A percentile compares a stretch with the other conserved stretches of the same genome.
Conservation (phyloP, 37 sponge, comb jelly and placozoan genomes). For the Aplysina aerophoba region DNA sequence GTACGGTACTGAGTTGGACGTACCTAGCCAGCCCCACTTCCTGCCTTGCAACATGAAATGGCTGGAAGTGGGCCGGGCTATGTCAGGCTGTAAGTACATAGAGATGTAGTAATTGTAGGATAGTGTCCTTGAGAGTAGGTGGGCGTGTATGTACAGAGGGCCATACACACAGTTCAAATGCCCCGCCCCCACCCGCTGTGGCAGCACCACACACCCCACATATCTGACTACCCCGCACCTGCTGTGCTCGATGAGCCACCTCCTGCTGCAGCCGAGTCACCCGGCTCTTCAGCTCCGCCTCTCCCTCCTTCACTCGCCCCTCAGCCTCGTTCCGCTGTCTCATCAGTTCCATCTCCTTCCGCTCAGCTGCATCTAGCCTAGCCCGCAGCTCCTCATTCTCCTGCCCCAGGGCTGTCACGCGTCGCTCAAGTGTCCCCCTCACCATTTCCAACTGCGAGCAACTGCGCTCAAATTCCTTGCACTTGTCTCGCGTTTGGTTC, state of each 20-base stretch:
- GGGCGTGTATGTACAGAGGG: no score
- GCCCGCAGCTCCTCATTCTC: slow-evolving; percentile 36
- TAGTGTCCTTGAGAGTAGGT: no score
- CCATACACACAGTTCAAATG: no score
- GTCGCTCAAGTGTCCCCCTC: slow-evolving; percentile 4
- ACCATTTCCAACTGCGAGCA: slow-evolving; percentile 10
- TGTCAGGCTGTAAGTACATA: no score
- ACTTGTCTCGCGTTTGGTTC: not conserved
- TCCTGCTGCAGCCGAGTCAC: slow-evolving; percentile 56
- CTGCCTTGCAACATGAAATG: no score
- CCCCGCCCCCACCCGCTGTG: not conserved
- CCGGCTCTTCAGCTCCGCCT: slow-evolving; percentile 29
- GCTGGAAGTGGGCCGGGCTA: no score
- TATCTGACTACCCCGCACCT: not conserved
- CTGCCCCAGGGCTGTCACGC: not conserved
- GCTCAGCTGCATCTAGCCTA: slow-evolving; percentile 18
- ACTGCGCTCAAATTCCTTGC: not conserved
- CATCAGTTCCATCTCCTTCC: slow-evolving; percentile 25
- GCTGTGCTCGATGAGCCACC: slow-evolving; percentile 39
- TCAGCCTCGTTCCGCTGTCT: slow-evolving; percentile 15
- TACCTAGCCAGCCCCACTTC: no score
- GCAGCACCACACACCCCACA: not conserved
- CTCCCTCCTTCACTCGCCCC: slow-evolving; percentile 29
- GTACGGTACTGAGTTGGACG: no score
- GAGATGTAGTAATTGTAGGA: no score